Conservation (phyloP, 2,113 vertebrate genomes). For the Tringa solitaria region DNA sequence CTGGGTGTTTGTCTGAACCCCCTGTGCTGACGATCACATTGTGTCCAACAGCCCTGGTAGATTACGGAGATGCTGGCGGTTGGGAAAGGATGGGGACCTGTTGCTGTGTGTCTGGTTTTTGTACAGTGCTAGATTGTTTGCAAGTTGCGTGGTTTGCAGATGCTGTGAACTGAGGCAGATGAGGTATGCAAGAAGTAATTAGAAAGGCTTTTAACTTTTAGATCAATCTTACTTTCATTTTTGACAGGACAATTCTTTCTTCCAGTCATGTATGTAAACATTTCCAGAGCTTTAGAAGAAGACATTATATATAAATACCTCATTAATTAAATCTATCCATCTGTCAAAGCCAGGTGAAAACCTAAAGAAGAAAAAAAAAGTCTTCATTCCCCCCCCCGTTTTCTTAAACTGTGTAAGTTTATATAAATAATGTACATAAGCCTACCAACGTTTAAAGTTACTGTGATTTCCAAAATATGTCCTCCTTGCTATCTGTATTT, state of each 20-base stretch:
- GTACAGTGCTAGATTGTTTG: not conserved
- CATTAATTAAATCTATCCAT: not conserved
- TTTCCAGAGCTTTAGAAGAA: not conserved
- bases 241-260: not conserved
- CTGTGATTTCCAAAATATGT: not conserved
- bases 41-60: not conserved
- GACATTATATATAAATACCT: not conserved
- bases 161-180: not conserved
- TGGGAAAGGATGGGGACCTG: not conserved
- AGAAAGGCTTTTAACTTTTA: not conserved
- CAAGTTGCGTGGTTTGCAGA: not conserved
- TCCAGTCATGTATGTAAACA: not conserved
- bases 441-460: not conserved
- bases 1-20: not conserved
- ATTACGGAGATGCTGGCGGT: not conserved
- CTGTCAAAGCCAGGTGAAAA: not conserved
- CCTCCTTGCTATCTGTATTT: not conserved
- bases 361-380: not conserved
- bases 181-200: not conserved
- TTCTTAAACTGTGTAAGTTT: not conserved
- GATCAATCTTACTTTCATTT: not conserved
- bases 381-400: accelerated
- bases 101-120: slow-evolving; percentile 8
- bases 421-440: not conserved
- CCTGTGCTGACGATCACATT: not conserved